These are phyloP conservation scores for Melanerpes aurifrons DNA, from an alignment of 2,113 vertebrate species.

Conservation along the genomic window DNA sequence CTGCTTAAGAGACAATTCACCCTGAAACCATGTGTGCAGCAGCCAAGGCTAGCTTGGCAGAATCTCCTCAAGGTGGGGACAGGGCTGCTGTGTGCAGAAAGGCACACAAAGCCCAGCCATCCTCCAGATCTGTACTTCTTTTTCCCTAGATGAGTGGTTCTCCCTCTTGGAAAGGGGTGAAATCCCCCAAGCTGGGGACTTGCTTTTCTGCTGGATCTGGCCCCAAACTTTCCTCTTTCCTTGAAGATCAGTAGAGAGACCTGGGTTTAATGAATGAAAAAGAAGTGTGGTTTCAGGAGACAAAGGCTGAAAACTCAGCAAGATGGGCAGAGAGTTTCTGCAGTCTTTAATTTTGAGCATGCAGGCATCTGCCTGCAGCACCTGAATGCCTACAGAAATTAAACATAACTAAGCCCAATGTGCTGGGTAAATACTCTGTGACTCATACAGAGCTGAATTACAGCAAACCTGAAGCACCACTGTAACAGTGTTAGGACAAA, in stretches of 20 bases:
- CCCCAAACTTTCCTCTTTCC: neutral
- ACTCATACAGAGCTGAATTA: constrained; percentile 6
- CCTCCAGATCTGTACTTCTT: neutral
- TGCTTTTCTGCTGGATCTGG: neutral
- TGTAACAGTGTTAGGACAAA: neutral
- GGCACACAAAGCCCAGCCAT: neutral
- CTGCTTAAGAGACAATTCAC: neutral
- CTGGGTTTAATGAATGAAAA: neutral
- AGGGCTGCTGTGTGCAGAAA: neutral
- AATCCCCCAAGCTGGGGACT: neutral
- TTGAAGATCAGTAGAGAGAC: neutral
- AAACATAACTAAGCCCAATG: neutral
- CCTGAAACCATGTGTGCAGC: neutral
- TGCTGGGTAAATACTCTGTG: neutral
- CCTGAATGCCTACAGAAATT: constrained; percentile 19
- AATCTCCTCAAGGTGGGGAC: neutral
- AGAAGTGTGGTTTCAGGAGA: neutral
- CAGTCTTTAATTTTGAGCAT: neutral
- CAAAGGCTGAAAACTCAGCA: neutral
- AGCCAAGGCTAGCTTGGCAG: neutral
- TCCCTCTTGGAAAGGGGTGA: neutral
- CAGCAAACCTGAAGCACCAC: neutral
- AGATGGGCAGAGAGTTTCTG: neutral
- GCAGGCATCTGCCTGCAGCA: neutral
- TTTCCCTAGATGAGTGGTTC: neutral